These are phyloP conservation scores for Drosophila malerkotliana DNA, from an alignment of 1,140 invertebrate genomes.

Conservation along the genomic window DNA sequence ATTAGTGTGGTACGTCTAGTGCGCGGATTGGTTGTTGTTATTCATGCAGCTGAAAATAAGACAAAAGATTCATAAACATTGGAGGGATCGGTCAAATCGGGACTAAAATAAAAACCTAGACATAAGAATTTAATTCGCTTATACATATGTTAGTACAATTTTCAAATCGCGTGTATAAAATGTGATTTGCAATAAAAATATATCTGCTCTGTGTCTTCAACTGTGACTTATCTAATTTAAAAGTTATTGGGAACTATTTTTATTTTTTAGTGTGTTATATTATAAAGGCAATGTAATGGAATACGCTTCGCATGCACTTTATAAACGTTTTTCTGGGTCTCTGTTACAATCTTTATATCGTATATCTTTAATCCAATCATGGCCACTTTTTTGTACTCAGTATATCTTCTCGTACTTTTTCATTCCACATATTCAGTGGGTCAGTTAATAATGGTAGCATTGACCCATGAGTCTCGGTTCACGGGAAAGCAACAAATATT, in stretches of 20 bases:
- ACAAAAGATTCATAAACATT: slow-evolving; percentile 66
- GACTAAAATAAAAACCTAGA: slow-evolving; percentile 4
- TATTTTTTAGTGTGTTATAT: not conserved
- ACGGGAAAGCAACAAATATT: slow-evolving; percentile 19
- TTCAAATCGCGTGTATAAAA: slow-evolving; percentile 42
- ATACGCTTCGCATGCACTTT: slow-evolving; percentile 18
- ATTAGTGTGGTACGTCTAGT: slow-evolving; percentile 80
- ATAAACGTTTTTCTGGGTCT: slow-evolving; percentile 11
- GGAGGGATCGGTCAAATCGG: slow-evolving; percentile 36
- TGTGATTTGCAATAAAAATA: slow-evolving; percentile 37
- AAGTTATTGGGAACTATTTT: slow-evolving; percentile 45
- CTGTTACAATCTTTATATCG: slow-evolving; percentile 9
- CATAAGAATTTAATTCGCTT: slow-evolving; percentile 19
- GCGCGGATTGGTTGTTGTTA: slow-evolving; percentile 82
- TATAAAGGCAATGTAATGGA: slow-evolving; percentile 4
- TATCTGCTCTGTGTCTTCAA: slow-evolving; percentile 30
- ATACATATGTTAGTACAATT: slow-evolving; percentile 13
- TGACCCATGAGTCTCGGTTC: not conserved
- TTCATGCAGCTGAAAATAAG: slow-evolving; percentile 83
- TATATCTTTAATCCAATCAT: slow-evolving; percentile 3
- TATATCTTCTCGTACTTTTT: not conserved
- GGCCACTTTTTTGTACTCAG: slow-evolving; percentile 6
- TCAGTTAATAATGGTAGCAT: not conserved
- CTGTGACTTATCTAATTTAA: slow-evolving; percentile 29
- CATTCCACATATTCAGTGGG: not conserved